A percentile compares a stretch with the other conserved stretches of the same genome.
Conservation (phyloP, 2,888 invertebrate genomes). For the Catocala fraxini region DNA sequence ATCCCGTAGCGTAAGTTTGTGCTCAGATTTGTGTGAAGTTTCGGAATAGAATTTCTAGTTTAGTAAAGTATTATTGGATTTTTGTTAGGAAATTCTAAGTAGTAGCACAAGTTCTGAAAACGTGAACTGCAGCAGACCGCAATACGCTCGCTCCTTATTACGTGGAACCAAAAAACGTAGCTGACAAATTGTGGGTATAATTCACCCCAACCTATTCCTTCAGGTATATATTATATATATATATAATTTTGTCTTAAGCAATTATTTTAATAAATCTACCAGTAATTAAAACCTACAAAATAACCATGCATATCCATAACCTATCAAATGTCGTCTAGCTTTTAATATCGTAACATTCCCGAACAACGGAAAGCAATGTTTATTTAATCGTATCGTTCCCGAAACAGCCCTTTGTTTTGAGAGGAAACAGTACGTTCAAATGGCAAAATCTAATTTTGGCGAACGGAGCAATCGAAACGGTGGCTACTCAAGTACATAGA, state of each 20-base stretch:
- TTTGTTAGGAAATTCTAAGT: too few relatives aligned
- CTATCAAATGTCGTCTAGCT: conserved; percentile 23
- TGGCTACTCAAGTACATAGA: conserved; percentile 39
- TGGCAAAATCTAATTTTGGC: conserved; percentile 58
- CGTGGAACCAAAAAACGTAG: too few relatives aligned
- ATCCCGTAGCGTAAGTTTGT: too few relatives aligned
- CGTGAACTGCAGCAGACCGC: too few relatives aligned
- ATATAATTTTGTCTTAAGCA: not conserved
- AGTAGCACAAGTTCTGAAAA: too few relatives aligned
- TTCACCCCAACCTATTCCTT: too few relatives aligned
- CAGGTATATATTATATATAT: not conserved
- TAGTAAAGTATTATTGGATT: too few relatives aligned
- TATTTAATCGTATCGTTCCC: conserved; percentile 52
- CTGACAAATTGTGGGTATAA: too few relatives aligned
- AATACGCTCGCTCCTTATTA: too few relatives aligned
- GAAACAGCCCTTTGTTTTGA: conserved; percentile 54
- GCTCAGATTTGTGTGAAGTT: too few relatives aligned
- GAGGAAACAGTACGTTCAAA: conserved; percentile 55
- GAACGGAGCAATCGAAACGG: conserved; percentile 47
- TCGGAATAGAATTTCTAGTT: too few relatives aligned
- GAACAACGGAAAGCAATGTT: conserved; percentile 46
- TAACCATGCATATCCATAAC: not conserved
- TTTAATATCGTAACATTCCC: conserved; percentile 30
- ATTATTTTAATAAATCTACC: not conserved
- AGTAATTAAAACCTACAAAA: not conserved